phyloP scores from a whole-genome alignment of 2,797 vertebrate species.

The Synanceia verrucosa region DNA sequence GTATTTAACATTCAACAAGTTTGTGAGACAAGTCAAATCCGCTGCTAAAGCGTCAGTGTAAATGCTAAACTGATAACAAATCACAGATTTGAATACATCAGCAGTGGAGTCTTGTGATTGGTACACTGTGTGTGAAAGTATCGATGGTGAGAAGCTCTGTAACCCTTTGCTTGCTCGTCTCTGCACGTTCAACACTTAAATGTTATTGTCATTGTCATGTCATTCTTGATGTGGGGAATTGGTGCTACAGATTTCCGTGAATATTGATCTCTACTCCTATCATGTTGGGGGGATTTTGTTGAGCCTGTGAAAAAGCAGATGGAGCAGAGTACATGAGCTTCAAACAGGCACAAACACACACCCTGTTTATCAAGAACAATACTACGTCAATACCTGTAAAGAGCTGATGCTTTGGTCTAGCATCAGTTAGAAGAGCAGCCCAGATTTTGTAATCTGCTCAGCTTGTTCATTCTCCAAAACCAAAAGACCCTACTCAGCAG shows the following conservation, averaged over 20 bases:
- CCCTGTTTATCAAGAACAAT: slow-evolving; percentile 24
- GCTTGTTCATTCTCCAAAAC: slow-evolving; percentile 35
- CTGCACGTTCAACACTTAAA: too few relatives aligned
- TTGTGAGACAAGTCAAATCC: too few relatives aligned
- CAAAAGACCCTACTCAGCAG: slow-evolving; percentile 40
- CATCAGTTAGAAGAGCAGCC: slow-evolving; percentile 32
- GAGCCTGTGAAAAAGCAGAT: background rate
- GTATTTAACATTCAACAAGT: too few relatives aligned
- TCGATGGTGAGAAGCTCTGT: too few relatives aligned
- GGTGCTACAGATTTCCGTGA: background rate
- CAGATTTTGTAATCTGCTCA: slow-evolving; percentile 49
- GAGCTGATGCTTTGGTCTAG: slow-evolving; percentile 38
- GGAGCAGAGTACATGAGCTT: too few relatives aligned
- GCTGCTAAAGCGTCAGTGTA: too few relatives aligned
- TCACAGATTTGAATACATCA: too few relatives aligned
- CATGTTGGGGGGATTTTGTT: background rate
- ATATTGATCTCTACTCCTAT: background rate
- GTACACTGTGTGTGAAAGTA: too few relatives aligned
- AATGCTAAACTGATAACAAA: too few relatives aligned
- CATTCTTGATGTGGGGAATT: background rate
- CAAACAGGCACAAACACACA: background rate
- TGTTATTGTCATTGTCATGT: background rate
- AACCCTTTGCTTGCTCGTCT: background rate
- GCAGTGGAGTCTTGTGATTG: too few relatives aligned
- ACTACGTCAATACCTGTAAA: slow-evolving; percentile 23